Base-by-base conservation (phyloP, 2,113 vertebrate genomes). In the Phocoena sinus region DNA sequence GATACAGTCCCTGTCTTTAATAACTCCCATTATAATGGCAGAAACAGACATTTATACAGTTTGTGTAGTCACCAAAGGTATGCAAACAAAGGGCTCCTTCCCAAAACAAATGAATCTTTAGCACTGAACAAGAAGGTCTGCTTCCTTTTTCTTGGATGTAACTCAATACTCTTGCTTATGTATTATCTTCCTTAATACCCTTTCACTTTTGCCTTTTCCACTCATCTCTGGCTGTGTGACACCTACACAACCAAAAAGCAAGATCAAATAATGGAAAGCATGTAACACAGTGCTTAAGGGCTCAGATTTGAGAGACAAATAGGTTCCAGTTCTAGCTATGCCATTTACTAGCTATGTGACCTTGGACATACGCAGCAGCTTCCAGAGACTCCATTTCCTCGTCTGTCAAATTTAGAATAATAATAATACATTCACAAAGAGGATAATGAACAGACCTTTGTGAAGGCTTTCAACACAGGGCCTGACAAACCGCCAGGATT, bases 361-460 rank as follows among this genome's bases (percentile, higher is more conserved):
- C 70, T 47, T 6, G 31, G 62, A 82, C 7, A 25, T 79, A 67
- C 41, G 25, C 44, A 38, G 50, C 85, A 86, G 36, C 33, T 81
- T 28, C 8, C 47, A 68, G 65, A 92, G 23, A 89, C 83, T 90
- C 68, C 20, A 83, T 95, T 97, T 95, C 74, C 76, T 87, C 70
- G 47, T 63, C 89, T 83, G 63, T 74, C 56, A 83, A 53, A 53
- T 53, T 53, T 53, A 53, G 53, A 53, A 53, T 18, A 53, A 53
- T 53, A 53, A 53, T 53, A 53, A 53, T 53, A 53, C 53, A 53
- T 53, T 93, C 47, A 68, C 15, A 5, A 14, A 84, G 60, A 94
- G 36, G 50, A 86, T 62, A 18, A 56, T 41, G 31, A 87, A 67
- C 74, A 84, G 44, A 79, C 53, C 73, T 44, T 5, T 18, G 20